Evolutionary conservation across 2,888 invertebrate species (phyloP).

Genomic region (Meteorus colon): DNA sequence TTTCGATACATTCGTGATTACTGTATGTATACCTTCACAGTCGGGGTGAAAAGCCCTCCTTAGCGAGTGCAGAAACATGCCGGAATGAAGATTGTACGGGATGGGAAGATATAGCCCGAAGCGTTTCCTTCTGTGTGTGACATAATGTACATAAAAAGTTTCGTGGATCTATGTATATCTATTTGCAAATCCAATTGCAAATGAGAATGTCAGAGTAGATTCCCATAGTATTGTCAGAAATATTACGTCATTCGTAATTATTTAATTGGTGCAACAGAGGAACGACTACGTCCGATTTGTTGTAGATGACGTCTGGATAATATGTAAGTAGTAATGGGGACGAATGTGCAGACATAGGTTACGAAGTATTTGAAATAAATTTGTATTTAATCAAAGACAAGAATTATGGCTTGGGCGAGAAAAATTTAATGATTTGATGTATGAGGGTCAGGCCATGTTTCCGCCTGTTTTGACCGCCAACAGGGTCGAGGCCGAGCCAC

Average conservation of each 20-base stretch:
- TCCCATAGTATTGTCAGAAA: too few relatives aligned
- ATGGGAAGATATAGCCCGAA: constrained; percentile 68
- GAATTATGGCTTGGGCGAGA: constrained; percentile 34
- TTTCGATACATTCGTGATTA: constrained; percentile 1
- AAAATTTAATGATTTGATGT: constrained; percentile 61
- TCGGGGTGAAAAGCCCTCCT: neutral
- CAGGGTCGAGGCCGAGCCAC: constrained; percentile 69
- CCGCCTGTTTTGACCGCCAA: constrained; percentile 74
- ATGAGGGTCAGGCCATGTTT: constrained; percentile 72
- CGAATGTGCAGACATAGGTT: neutral
- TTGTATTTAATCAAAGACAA: constrained; percentile 48
- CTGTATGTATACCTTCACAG: constrained; percentile 43
- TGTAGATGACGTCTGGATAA: neutral
- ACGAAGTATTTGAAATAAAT: constrained; percentile 46
- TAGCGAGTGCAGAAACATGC: neutral
- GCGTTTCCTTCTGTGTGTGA: constrained; percentile 63
- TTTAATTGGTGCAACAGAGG: too few relatives aligned
- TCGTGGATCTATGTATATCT: neutral
- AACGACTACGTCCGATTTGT: too few relatives aligned
- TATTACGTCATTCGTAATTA: too few relatives aligned
- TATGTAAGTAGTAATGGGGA: neutral
- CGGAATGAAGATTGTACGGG: constrained; percentile 58
- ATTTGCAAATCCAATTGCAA: neutral
- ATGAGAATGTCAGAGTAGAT: neutral
- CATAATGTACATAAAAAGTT: constrained; percentile 33